phyloP scores from a whole-genome alignment of 1,140 invertebrate species.

The Papilio dardanus region DNA sequence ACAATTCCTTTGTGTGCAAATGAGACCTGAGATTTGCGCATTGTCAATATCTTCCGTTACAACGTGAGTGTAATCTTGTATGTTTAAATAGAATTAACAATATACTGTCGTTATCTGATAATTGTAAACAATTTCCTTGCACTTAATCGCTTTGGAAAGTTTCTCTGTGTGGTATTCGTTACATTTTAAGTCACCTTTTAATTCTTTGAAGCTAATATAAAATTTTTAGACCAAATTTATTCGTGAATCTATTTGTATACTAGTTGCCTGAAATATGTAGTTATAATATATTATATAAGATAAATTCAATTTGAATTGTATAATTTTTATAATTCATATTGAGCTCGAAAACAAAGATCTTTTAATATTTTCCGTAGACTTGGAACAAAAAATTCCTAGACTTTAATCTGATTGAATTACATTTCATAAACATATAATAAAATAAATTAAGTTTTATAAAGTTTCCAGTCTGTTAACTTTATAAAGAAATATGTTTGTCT shows the following conservation, averaged over 20 bases:
- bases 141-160: background rate
- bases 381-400: background rate
- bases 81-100: background rate
- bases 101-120: constrained; percentile 9
- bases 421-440: background rate
- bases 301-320: too few species aligned
- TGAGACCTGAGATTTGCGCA: background rate
- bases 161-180: too few species aligned
- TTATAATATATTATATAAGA: too few species aligned
- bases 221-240: too few species aligned
- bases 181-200: too few species aligned
- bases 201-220: too few species aligned
- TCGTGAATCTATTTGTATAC: too few species aligned
- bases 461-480: background rate
- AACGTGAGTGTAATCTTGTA: background rate
- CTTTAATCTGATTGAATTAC: too few species aligned
- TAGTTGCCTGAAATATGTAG: too few species aligned
- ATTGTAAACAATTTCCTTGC: background rate
- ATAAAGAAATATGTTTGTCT: too few species aligned
- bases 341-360: too few species aligned
- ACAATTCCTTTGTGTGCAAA: constrained; percentile 2
- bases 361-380: background rate
- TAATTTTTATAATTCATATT: too few species aligned
- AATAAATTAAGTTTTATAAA: background rate
- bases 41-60: background rate